A percentile compares a stretch with the other conserved stretches of the same genome.
These are phyloP conservation scores for Microchirus variegatus DNA, from an alignment of 2,797 vertebrate genomes.

Conservation along the genomic window DNA sequence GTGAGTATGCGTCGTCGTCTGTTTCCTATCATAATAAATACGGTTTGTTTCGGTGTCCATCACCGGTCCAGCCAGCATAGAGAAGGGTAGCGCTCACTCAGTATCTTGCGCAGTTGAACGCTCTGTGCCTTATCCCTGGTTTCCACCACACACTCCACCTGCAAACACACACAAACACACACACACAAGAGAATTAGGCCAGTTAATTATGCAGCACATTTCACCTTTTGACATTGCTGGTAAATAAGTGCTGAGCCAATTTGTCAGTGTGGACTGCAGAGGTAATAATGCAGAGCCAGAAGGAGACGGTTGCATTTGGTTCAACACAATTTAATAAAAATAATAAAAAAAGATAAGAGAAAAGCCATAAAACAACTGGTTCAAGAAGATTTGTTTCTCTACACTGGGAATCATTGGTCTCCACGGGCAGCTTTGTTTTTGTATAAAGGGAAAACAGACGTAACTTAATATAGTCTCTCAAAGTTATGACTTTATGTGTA, in stretches of 20 bases:
- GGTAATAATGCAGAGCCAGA: slow-evolving; percentile 1
- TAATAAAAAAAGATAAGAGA: neutral
- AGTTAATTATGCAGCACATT: slow-evolving; percentile 30
- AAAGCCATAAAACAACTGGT: neutral
- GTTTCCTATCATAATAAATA: slow-evolving; percentile 1
- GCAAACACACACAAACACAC: slow-evolving; percentile 51
- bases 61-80: slow-evolving; percentile 86
- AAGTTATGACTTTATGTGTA: too few species aligned
- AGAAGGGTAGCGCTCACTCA: slow-evolving; percentile 86
- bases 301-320: neutral
- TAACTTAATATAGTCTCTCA: too few species aligned
- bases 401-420: neutral
- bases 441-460: neutral
- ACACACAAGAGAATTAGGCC: slow-evolving; percentile 14
- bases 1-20: slow-evolving; percentile 17
- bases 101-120: slow-evolving; percentile 79
- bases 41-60: slow-evolving; percentile 45
- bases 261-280: neutral
- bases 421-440: neutral
- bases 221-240: slow-evolving; percentile 24
- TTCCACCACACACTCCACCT: slow-evolving; percentile 91
- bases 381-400: neutral
- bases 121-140: slow-evolving; percentile 88
- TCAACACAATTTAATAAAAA: neutral
- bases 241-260: slow-evolving; percentile 1